These are phyloP conservation scores for Pterocles orientalis DNA, from an alignment of 2,113 vertebrate species.

Conservation along the genomic window DNA sequence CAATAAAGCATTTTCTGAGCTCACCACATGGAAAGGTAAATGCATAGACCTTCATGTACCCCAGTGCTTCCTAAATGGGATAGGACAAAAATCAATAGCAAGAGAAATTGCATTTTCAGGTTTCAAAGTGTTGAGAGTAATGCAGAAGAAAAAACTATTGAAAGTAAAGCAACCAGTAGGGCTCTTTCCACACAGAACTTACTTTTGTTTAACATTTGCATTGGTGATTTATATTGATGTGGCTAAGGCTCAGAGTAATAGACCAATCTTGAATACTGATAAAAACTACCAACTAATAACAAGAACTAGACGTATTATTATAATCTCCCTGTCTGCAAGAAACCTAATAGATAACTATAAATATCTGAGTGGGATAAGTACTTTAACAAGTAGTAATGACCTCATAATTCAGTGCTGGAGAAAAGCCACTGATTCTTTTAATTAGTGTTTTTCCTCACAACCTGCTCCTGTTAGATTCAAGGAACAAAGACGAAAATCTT, in stretches of 20 bases:
- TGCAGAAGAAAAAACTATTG: not conserved
- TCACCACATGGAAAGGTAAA: not conserved
- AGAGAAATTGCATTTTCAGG: slow-evolving; percentile 55
- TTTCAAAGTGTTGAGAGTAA: slow-evolving; percentile 15
- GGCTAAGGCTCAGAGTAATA: not conserved
- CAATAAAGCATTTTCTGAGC: not conserved
- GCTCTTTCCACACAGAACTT: not conserved
- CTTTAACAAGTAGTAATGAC: slow-evolving; percentile 29
- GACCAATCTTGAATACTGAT: slow-evolving; percentile 33
- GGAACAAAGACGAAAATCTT: not conserved
- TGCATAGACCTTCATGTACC: not conserved
- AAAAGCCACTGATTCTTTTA: not conserved
- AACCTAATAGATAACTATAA: slow-evolving; percentile 21
- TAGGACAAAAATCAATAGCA: slow-evolving; percentile 55
- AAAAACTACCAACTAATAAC: slow-evolving; percentile 4
- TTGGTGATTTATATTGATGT: slow-evolving; percentile 19
- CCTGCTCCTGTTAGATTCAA: not conserved
- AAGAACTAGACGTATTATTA: not conserved
- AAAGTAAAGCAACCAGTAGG: not conserved
- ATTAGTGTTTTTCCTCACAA: not conserved
- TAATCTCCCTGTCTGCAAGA: slow-evolving; percentile 2
- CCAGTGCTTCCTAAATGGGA: slow-evolving; percentile 19
- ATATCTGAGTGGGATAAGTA: slow-evolving; percentile 16
- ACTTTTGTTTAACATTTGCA: slow-evolving; percentile 6
- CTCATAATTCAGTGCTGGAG: slow-evolving; percentile 11